Conservation (phyloP, 2,888 invertebrate genomes). For the Tolmerus cingulatus region DNA sequence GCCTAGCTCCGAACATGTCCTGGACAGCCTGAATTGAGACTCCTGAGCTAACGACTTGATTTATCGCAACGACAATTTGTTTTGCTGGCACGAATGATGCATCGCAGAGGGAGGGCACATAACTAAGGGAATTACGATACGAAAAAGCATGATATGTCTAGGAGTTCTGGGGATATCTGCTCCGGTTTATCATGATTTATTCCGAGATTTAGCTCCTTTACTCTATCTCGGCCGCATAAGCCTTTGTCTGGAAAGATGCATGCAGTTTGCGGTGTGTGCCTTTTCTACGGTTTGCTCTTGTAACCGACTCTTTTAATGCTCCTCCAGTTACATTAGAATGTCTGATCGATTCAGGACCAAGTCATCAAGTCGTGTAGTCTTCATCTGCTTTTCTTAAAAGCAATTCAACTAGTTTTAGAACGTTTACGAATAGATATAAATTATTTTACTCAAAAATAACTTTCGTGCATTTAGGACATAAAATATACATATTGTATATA, state of each 20-base stretch:
- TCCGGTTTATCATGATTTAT: constrained; percentile 34
- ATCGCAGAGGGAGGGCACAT: not conserved
- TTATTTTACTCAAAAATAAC: no score
- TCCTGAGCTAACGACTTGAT: constrained; percentile 20
- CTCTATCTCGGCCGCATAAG: not conserved
- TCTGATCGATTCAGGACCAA: not conserved
- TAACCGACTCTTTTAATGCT: not conserved
- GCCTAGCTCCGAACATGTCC: not conserved
- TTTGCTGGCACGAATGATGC: constrained; percentile 28
- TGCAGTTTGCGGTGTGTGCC: not conserved
- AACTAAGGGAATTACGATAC: constrained; percentile 24
- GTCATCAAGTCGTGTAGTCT: not conserved
- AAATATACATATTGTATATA: no score
- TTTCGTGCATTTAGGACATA: no score
- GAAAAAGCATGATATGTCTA: constrained; percentile 14
- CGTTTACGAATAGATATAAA: no score
- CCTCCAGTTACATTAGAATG: not conserved
- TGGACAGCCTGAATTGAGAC: not conserved
- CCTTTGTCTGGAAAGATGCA: not conserved
- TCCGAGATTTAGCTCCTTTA: constrained; percentile 21
- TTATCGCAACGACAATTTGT: constrained; percentile 37
- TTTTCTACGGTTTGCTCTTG: not conserved
- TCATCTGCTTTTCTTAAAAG: not conserved
- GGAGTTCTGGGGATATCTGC: not conserved
- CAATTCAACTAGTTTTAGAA: not conserved